Percentiles rank a stretch among this genome's conserved stretches.
phyloP scores from a whole-genome alignment of 2,888 invertebrate species.

The Ormyrus pomaceus region DNA sequence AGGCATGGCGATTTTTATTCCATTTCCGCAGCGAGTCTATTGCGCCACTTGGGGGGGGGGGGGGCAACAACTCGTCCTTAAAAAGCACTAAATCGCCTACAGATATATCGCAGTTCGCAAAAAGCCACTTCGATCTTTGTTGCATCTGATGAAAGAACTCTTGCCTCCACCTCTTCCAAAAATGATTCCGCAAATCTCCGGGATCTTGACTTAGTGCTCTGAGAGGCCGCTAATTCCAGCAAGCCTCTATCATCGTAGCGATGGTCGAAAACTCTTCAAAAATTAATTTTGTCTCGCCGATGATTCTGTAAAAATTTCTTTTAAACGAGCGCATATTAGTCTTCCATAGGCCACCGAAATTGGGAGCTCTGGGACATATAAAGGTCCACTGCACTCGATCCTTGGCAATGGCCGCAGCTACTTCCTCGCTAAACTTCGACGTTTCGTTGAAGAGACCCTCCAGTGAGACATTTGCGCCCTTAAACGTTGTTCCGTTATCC shows the following conservation, averaged over 20 bases:
- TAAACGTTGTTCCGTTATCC: conserved; percentile 6
- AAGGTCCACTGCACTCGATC: neutral
- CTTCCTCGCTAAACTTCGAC: neutral
- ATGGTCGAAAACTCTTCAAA: too few relatives aligned
- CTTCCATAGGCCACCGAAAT: neutral
- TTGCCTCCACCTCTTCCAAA: too few relatives aligned
- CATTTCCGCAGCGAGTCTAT: conserved; percentile 9
- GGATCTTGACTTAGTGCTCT: too few relatives aligned
- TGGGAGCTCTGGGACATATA: neutral
- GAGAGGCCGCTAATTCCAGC: too few relatives aligned
- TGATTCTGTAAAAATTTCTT: too few relatives aligned
- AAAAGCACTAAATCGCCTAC: too few relatives aligned
- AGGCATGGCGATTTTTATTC: conserved; percentile 41
- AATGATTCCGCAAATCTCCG: too few relatives aligned
- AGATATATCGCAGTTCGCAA: too few relatives aligned
- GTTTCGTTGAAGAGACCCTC: neutral
- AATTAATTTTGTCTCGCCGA: too few relatives aligned
- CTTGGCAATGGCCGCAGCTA: neutral
- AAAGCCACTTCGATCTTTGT: too few relatives aligned
- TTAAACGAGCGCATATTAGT: neutral
- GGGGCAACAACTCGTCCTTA: neutral
- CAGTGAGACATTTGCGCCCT: neutral
- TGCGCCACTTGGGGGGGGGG: neutral
- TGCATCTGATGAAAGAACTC: too few relatives aligned
- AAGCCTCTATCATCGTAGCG: too few relatives aligned